Evolutionary conservation across 2,797 vertebrate species (phyloP).

Genomic region (Coracias cyanogaster): DNA sequence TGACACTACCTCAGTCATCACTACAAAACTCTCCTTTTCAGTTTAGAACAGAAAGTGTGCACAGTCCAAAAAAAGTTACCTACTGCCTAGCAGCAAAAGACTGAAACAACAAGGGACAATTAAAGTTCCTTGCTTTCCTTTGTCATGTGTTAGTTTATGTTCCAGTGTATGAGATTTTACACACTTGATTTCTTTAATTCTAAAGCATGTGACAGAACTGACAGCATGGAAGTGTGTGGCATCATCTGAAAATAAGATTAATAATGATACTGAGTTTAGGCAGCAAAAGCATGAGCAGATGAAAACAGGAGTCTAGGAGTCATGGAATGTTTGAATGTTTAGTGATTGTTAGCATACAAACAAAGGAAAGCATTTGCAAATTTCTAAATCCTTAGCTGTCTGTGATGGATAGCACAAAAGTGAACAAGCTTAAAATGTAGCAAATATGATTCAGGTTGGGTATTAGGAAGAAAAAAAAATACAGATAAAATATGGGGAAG

Average conservation of each 20-base stretch:
- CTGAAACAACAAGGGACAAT: background rate
- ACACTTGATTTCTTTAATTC: background rate
- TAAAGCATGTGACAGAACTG: constrained; percentile 16
- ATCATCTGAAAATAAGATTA: constrained; percentile 14
- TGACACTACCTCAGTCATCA: background rate
- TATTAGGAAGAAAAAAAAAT: background rate
- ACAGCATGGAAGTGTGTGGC: background rate
- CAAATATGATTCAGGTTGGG: background rate
- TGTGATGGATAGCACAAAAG: background rate
- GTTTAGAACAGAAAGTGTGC: background rate
- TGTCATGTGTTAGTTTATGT: background rate
- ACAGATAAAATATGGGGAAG: background rate
- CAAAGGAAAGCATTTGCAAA: constrained; percentile 6
- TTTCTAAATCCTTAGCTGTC: background rate
- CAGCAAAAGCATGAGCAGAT: background rate
- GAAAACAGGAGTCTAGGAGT: constrained; percentile 1
- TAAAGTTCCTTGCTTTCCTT: background rate
- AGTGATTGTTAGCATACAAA: background rate
- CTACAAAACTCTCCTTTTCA: background rate
- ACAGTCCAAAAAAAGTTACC: background rate
- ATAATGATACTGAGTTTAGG: background rate
- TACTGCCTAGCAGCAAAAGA: background rate
- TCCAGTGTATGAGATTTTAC: background rate
- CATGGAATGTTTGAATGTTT: background rate
- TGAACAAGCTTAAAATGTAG: background rate